Evolutionary conservation across 2,113 vertebrate genomes (phyloP), one percentile per base, ranked within the genome.

Genomic region (Gasterosteus aculeatus): DNA sequence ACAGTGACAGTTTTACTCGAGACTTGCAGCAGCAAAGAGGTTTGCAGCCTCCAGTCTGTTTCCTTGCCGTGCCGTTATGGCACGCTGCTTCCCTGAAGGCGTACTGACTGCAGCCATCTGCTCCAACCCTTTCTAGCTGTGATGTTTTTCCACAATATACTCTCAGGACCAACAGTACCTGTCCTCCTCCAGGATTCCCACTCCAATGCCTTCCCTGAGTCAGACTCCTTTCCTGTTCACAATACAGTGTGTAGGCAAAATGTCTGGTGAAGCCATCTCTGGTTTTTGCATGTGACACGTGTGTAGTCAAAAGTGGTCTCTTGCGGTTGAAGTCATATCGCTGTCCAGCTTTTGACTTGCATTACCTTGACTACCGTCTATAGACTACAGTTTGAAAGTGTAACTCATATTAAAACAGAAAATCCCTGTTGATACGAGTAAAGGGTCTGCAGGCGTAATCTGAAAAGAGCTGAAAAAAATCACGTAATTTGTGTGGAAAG

Each of bases 141-240:
- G 31, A 63, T 85, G 84, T 86, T 33, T 19, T 89, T 83, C 81
- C 77, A 65, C 85, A 82, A 80, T 81, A 49, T 63, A 67, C 76
- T 81, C 77, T 53, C 15, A 44, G 77, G 80, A 85, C 69, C 64
- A 81, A 29, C 76, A 59, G 65, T 67, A 86, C 62, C 85, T 86
- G 82, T 88, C 90, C 90, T 79, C 89, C 92, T 84, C 85, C 89
- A 81, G 87, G 80, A 82, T 86, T 89, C 85, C 84, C 86, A 75
- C 77, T 68, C 65, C 47, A 26, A 1, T 64, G 58, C 75, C 72
- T 77, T 85, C 75, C 15, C 72, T 26, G 44, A 65, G 70, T 42
- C 39, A 65, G 49, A 65, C 49, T 19, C 60, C 71, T 74, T 79
- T 88, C 78, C 19, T 77, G 49, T 33, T 16, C 58, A 15, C 72